Evolutionary conservation across 2,113 vertebrate species (phyloP), one percentile per base, ranked within the genome.

Genomic region (Sisor rabdophorus): DNA sequence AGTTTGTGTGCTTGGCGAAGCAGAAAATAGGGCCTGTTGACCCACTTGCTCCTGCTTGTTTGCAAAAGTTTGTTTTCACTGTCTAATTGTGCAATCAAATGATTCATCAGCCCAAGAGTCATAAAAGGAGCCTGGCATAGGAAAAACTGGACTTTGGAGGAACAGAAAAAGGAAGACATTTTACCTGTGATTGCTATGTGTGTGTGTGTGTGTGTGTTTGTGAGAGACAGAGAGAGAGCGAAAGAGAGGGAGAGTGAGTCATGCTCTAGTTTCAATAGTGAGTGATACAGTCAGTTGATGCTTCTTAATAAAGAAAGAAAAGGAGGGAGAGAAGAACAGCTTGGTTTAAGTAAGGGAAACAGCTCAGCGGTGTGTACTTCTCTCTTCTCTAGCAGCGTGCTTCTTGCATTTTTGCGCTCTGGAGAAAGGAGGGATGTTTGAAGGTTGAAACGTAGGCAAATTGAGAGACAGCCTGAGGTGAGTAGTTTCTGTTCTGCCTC

Each of bases 221-320:
- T n/a, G 56, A 8, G 56, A 16, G 56, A 8, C 26, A 36, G 30
- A 20, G 26, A 11, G 28, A 10, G 59, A 10, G 28, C 76, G 80
- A 68, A 73, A 24, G 68, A 12, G 32, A 60, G 60, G 17, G 54
- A 16, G 16, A 13, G 47, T 32, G 71, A 71, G 22, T 73, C 75
- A 79, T 70, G 19, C 63, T 76, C 79, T 77, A 80, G 81, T 87
- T 86, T 86, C 85, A 87, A 89, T 87, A 83, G 84, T 83, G 67
- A 54, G 76, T 40, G 73, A 68, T 69, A 71, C 32, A 77, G 56
- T 32, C 20, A 71, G 67, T 59, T 48, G 24, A 40, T 19, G 61
- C 64, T 78, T 74, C 53, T 69, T 47, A 81, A 2, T 30, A 78
- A 63, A 50, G 69, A 80, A 63, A 16, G 9, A 80, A 17, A 79